A percentile compares a stretch with the other conserved stretches of the same genome.
phyloP scores from a whole-genome alignment of 2,888 invertebrate species.

The Pharmacophagus antenor region DNA sequence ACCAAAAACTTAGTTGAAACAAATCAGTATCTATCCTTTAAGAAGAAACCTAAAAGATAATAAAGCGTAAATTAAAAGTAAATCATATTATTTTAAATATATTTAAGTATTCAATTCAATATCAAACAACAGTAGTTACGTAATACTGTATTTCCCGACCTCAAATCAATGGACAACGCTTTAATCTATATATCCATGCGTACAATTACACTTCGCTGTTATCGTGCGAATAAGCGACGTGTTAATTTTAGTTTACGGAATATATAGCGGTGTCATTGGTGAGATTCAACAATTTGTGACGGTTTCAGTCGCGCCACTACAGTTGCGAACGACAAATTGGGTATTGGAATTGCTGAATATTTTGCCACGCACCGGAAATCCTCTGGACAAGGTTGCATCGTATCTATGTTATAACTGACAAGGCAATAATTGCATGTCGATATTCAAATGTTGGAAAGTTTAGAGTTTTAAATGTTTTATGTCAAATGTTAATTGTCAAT shows the following conservation, averaged over 20 bases:
- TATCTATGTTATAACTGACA: constrained; percentile 35
- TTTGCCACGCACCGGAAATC: constrained; percentile 35
- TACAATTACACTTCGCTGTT: constrained; percentile 44
- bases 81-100: too few relatives aligned
- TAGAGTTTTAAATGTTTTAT: neutral
- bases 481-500: neutral
- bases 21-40: neutral
- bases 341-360: constrained; percentile 38
- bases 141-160: constrained; percentile 22
- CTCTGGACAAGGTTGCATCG: constrained; percentile 37
- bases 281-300: constrained; percentile 39
- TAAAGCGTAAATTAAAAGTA: neutral
- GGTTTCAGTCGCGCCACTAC: constrained; percentile 41
- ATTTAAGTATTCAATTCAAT: constrained; percentile 13
- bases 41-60: neutral
- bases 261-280: constrained; percentile 38
- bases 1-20: too few relatives aligned
- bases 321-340: constrained; percentile 45
- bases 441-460: constrained; percentile 17
- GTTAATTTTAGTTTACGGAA: constrained; percentile 33
- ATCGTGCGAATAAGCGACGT: constrained; percentile 35
- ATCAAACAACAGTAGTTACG: constrained; percentile 19
- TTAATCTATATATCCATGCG: constrained; percentile 43
- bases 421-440: constrained; percentile 32
- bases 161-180: constrained; percentile 40